These are phyloP conservation scores for Caradrina kadenii DNA, from an alignment of 2,888 invertebrate genomes.

Conservation along the genomic window DNA sequence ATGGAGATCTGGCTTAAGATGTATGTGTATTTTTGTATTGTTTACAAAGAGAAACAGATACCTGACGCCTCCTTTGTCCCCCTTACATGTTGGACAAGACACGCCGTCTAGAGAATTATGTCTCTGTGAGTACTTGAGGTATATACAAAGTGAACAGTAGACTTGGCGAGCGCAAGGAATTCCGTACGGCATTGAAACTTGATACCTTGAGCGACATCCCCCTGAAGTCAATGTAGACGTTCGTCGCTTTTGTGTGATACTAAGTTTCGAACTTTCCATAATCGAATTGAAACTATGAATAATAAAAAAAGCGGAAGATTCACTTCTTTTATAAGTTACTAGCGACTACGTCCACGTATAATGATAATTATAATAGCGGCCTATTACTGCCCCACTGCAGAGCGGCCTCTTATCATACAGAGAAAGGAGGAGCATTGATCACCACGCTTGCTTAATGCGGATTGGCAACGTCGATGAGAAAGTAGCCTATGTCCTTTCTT, in stretches of 20 bases:
- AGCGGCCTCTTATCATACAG: too few species aligned
- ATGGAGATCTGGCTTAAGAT: slow-evolving; percentile 22
- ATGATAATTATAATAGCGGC: too few species aligned
- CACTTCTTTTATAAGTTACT: neutral
- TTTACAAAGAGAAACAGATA: slow-evolving; percentile 46
- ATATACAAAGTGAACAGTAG: slow-evolving; percentile 51
- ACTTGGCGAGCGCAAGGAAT: slow-evolving; percentile 33
- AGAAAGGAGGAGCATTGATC: too few species aligned
- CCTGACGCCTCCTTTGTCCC: slow-evolving; percentile 18
- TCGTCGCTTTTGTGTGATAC: slow-evolving; percentile 1
- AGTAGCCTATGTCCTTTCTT: too few species aligned
- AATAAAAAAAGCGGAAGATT: neutral
- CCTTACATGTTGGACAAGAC: slow-evolving; percentile 37
- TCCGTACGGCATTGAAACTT: slow-evolving; percentile 49
- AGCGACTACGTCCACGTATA: too few species aligned
- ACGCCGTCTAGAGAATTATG: slow-evolving; percentile 47
- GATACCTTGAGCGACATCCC: slow-evolving; percentile 40
- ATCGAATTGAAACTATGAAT: neutral
- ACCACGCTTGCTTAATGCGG: too few species aligned
- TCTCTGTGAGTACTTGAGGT: slow-evolving; percentile 40
- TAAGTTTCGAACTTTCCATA: neutral
- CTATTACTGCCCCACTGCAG: too few species aligned
- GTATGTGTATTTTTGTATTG: slow-evolving; percentile 28
- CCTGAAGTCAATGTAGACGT: slow-evolving; percentile 17
- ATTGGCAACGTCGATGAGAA: too few species aligned